Conservation (phyloP, 2,113 vertebrate genomes). For the Fulmarus glacialis region DNA sequence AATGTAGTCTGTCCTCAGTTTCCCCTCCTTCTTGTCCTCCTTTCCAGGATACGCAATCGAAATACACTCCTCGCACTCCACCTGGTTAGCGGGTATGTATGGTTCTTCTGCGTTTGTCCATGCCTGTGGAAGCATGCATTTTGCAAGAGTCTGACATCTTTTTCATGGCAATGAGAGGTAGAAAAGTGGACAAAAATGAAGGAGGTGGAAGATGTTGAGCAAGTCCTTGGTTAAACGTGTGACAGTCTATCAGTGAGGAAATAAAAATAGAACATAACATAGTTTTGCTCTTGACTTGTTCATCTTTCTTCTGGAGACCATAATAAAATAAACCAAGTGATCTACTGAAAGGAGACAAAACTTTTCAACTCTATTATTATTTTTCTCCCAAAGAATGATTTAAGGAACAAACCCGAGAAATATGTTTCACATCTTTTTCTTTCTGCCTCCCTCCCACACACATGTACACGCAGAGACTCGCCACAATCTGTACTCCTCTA, state of each 20-base stretch:
- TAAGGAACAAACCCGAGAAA: conserved; percentile 17
- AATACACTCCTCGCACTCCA: not conserved
- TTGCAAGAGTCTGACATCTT: not conserved
- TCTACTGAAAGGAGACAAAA: not conserved
- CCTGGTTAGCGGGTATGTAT: not conserved
- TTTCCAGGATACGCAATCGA: not conserved
- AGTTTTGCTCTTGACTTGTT: not conserved
- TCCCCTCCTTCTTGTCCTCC: not conserved
- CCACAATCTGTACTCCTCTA: not conserved
- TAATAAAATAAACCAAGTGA: not conserved
- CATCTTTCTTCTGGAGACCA: not conserved
- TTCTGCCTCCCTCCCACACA: conserved; percentile 15
- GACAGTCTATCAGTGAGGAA: not conserved
- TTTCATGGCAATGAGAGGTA: not conserved
- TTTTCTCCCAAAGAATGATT: not conserved
- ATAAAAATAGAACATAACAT: not conserved
- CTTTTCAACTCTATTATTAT: not conserved
- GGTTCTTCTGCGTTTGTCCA: not conserved
- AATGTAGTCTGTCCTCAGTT: not conserved
- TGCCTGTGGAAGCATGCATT: not conserved
- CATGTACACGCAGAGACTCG: not conserved
- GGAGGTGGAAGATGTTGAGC: not conserved
- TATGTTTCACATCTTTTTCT: conserved; percentile 37
- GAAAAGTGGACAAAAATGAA: not conserved
- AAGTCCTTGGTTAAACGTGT: not conserved